These are phyloP conservation scores for Drosophila nasuta DNA, from an alignment of 1,140 invertebrate genomes.

Conservation along the genomic window DNA sequence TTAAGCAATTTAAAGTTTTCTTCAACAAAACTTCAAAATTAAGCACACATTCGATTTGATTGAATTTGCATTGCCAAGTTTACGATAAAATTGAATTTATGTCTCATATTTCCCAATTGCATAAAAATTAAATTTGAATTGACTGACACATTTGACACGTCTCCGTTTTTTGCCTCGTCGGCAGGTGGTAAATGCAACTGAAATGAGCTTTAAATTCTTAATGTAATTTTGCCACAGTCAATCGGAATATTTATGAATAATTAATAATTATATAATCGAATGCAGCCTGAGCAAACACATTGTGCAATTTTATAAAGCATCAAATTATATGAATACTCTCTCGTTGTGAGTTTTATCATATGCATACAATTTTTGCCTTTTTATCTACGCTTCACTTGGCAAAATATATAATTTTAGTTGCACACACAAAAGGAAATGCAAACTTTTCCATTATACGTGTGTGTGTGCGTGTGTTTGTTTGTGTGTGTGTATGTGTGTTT, in stretches of 20 bases:
- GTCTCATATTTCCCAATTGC: not conserved
- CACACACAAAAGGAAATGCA: slow-evolving; percentile 69
- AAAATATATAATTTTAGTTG: slow-evolving; percentile 62
- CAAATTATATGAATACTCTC: slow-evolving; percentile 48
- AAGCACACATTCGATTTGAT: not conserved
- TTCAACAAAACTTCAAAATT: not conserved
- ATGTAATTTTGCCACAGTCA: slow-evolving; percentile 48
- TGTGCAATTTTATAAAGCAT: slow-evolving; percentile 47
- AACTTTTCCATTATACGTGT: slow-evolving; percentile 48
- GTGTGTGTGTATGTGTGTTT: slow-evolving; percentile 60
- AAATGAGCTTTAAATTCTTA: slow-evolving; percentile 65
- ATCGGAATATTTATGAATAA: slow-evolving; percentile 46
- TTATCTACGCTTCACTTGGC: slow-evolving; percentile 51
- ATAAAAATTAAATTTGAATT: slow-evolving; percentile 26
- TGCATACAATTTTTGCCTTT: slow-evolving; percentile 40
- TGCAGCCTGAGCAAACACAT: slow-evolving; percentile 35
- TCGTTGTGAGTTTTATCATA: slow-evolving; percentile 36
- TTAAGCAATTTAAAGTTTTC: not conserved
- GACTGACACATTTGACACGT: slow-evolving; percentile 6
- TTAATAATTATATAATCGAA: slow-evolving; percentile 63
- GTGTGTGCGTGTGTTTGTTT: not conserved
- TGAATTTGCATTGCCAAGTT: not conserved
- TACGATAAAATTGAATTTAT: slow-evolving; percentile 17
- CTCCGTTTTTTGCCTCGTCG: not conserved
- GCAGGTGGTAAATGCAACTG: slow-evolving; percentile 20